Conservation (phyloP, 2,888 invertebrate species). For the Kryphioiulus occultus region DNA sequence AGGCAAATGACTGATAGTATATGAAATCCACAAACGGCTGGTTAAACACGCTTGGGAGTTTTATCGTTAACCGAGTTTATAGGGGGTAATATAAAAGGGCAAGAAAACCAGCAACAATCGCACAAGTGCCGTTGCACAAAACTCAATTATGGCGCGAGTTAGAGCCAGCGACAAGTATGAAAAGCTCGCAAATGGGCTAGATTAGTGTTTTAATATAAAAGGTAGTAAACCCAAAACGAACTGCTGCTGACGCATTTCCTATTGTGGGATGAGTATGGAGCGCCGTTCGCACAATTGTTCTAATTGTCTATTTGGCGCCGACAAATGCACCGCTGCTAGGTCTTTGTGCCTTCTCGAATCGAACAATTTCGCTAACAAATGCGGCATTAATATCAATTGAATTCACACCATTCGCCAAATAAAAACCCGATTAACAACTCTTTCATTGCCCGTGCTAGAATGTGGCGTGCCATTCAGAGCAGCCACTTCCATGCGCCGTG, state of each 20-base stretch:
- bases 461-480: neutral
- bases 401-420: neutral
- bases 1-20: neutral
- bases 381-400: neutral
- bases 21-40: neutral
- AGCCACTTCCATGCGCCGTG: neutral
- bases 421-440: neutral
- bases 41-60: neutral
- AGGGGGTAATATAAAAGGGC: neutral
- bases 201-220: neutral
- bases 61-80: too few relatives aligned
- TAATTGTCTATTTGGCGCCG: neutral
- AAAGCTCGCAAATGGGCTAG: neutral
- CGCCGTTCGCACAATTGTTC: neutral
- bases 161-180: neutral
- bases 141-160: neutral
- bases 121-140: constrained; percentile 8
- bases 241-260: neutral
- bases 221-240: neutral
- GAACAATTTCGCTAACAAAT: neutral
- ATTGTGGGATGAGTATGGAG: constrained; percentile 23
- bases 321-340: neutral
- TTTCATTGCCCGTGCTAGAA: neutral
- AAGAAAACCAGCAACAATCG: neutral
- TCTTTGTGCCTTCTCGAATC: neutral